Evolutionary conservation across 2,888 invertebrate species (phyloP).

Genomic region (Megaustenia siamemsis): DNA sequence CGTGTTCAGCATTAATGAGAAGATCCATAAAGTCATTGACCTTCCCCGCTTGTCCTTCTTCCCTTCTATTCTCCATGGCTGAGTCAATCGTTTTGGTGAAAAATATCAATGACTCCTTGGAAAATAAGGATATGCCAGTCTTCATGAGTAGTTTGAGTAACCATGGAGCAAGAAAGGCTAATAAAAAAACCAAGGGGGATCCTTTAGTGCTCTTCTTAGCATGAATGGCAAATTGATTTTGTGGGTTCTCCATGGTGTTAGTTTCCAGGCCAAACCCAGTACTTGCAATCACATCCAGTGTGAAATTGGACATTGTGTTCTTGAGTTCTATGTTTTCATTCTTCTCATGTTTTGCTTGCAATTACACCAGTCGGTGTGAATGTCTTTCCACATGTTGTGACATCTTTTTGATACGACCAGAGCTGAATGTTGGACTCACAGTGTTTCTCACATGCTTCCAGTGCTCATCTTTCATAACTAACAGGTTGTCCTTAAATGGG

Average conservation of each 20-base stretch:
- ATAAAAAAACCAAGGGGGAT: not conserved
- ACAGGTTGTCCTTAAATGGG: constrained; percentile 43
- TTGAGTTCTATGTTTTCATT: constrained; percentile 23
- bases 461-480: constrained; percentile 57
- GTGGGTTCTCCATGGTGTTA: constrained; percentile 61
- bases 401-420: constrained; percentile 63
- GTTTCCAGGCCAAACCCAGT: constrained; percentile 66
- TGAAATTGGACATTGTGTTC: constrained; percentile 45
- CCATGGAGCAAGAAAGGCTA: constrained; percentile 1
- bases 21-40: constrained; percentile 45
- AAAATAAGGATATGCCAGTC: not conserved
- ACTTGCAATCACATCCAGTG: constrained; percentile 67
- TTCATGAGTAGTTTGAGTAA: not conserved
- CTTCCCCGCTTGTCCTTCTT: constrained; percentile 55
- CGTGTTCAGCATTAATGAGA: constrained; percentile 25
- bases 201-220: constrained; percentile 53
- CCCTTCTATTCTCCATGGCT: constrained; percentile 57
- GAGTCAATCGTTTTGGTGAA: constrained; percentile 10
- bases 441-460: constrained; percentile 65
- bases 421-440: constrained; percentile 65
- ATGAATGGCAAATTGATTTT: constrained; percentile 61
- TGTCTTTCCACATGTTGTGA: constrained; percentile 29
- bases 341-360: not conserved
- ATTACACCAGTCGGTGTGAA: not conserved
- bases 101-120: not conserved